Base-by-base conservation (phyloP, 1,140 invertebrate genomes). In the Dermatophagoides farinae region DNA sequence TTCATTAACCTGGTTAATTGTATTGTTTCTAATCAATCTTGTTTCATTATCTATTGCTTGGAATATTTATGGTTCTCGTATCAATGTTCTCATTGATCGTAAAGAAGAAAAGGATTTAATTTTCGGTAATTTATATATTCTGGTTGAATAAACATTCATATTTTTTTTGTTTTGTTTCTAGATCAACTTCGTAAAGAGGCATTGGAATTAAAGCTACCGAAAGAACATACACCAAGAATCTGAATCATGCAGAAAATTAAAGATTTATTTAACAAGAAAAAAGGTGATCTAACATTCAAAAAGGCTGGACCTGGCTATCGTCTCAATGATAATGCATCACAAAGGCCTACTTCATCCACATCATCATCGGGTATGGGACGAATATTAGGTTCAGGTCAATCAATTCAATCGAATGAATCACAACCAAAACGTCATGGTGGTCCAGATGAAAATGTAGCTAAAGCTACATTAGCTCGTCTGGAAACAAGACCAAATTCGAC, bases 131-230 rank as follows among this genome's bases (percentile, higher is more conserved):
- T 23, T 20, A n/a, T 47, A 12, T 12, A 20, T 20, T 58, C 11
- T 23, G 16, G 16, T 44, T 20, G 8, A 50, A 57, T 57, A 40
- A 12, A 12, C 51, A 39, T 49, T 25, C 58, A 58, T 55, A 4
- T 55, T 43, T 43, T 38, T 16, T 52, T 38, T 53, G 10, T 16
- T 53, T 47, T 18, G 6, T 50, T 1, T 50, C 8, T 10, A 60
- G 58, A 60, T 50, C 58, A 60, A 60, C 38, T 60, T 18, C 58
- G 58, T 40, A 46, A 47, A n/a, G 58, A 60, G 52, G 58, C 58
- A n/a, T n/a, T 60, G 1, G 58, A 60, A 50, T 25, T 60, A 23
- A 60, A 60, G 58, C 25, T 60, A 4, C 58, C 58, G 23, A 60
- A 60, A 52, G 58, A 60, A 43, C 58, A 60, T 41, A 47, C 58